These are phyloP conservation scores for Luperina testacea DNA, from an alignment of 2,888 invertebrate genomes.

Conservation along the genomic window DNA sequence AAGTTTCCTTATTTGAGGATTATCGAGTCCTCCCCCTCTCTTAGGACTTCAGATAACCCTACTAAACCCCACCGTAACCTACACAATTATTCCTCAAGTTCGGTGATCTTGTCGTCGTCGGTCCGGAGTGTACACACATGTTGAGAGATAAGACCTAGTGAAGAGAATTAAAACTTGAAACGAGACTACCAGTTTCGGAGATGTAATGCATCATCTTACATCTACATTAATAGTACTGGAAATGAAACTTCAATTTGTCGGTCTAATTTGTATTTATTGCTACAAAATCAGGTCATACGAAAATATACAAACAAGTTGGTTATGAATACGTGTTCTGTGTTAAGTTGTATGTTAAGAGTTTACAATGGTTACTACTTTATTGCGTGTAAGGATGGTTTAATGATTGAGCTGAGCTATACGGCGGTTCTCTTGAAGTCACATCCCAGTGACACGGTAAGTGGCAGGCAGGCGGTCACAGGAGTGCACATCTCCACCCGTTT, in stretches of 20 bases:
- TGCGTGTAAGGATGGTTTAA: neutral
- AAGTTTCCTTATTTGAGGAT: no score
- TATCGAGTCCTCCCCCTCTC: no score
- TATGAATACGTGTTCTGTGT: conserved; percentile 16
- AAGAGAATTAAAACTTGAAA: neutral
- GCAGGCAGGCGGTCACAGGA: neutral
- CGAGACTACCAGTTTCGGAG: neutral
- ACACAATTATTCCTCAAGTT: no score
- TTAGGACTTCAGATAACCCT: no score
- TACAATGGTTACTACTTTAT: neutral
- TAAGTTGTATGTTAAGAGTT: conserved; percentile 8
- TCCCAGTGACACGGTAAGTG: neutral
- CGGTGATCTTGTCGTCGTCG: no score
- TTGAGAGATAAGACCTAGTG: no score
- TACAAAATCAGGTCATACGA: conserved; percentile 45
- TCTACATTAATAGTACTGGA: neutral
- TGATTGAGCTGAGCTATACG: neutral
- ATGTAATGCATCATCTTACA: no score
- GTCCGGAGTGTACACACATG: no score
- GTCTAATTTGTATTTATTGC: conserved; percentile 52
- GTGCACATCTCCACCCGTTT: neutral
- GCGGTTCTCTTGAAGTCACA: neutral
- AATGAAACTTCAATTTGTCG: conserved; percentile 32
- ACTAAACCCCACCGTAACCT: no score
- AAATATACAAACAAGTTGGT: conserved; percentile 50